Conservation (phyloP, 2,797 vertebrate genomes). For the Poecilia gillii region DNA sequence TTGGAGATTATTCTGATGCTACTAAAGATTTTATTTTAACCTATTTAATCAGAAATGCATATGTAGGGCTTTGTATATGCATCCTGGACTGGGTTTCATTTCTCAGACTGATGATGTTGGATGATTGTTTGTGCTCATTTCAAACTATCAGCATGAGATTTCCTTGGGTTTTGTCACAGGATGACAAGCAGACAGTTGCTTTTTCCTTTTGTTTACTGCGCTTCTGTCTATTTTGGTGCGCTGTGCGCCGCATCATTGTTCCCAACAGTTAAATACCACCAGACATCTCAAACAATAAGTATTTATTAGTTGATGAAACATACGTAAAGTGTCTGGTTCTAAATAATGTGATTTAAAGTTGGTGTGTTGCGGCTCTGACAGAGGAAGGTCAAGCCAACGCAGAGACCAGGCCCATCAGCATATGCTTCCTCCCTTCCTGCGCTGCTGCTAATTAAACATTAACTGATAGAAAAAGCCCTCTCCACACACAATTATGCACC, state of each 20-base stretch:
- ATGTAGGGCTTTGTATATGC: not conserved
- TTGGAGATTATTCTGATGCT: not conserved
- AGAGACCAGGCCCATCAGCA: constrained; percentile 41
- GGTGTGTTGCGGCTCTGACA: constrained; percentile 9
- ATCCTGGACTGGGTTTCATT: not conserved
- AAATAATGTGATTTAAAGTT: constrained; percentile 7
- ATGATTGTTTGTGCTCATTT: constrained; percentile 15
- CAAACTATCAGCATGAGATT: constrained; percentile 6
- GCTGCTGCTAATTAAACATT: constrained; percentile 70
- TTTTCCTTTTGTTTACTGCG: constrained; percentile 48
- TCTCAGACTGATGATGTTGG: not conserved
- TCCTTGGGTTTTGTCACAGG: constrained; percentile 34
- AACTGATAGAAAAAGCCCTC: constrained; percentile 68
- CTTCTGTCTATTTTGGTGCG: constrained; percentile 40
- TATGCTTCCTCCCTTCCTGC: constrained; percentile 50
- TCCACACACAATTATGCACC: constrained; percentile 70
- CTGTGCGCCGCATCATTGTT: not conserved
- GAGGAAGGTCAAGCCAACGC: constrained; percentile 31
- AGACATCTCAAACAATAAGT: constrained; percentile 18
- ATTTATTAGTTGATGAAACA: constrained; percentile 12
- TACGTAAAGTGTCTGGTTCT: not conserved
- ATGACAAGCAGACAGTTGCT: constrained; percentile 44
- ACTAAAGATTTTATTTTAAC: not conserved
- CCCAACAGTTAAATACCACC: not conserved
- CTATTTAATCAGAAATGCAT: not conserved